Evolutionary conservation across 1,140 invertebrate genomes (phyloP).

Genomic region (Procambarus virginalis): DNA sequence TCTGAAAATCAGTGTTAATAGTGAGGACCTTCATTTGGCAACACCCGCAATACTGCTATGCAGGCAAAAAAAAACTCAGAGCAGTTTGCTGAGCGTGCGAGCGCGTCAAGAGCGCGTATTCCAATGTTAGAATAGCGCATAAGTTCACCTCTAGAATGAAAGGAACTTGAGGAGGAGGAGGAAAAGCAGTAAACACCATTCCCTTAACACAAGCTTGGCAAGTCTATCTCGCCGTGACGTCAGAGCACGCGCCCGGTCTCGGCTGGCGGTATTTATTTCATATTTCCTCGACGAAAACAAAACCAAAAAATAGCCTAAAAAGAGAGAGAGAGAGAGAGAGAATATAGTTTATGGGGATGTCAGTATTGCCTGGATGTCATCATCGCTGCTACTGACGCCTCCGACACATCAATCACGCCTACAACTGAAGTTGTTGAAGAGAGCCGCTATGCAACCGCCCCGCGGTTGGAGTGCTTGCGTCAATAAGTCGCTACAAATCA

Average conservation of each 20-base stretch:
- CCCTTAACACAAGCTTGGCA: background rate
- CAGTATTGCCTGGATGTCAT: background rate
- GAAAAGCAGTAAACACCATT: background rate
- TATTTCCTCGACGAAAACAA: background rate
- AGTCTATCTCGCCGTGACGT: background rate
- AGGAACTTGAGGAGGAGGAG: background rate
- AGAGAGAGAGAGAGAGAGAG: background rate
- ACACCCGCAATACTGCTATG: background rate
- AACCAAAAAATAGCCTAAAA: background rate
- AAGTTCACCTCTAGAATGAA: background rate
- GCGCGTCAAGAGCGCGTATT: background rate
- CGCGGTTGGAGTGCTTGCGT: background rate
- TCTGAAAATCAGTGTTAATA: background rate
- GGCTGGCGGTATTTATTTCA: background rate
- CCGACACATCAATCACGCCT: too few species aligned
- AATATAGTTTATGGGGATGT: background rate
- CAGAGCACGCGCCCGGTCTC: background rate
- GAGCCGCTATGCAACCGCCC: too few species aligned
- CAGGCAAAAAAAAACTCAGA: too few species aligned
- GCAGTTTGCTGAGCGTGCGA: background rate
- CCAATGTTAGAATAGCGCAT: background rate
- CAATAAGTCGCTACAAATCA: conserved; percentile 2
- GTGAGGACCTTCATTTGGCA: background rate
- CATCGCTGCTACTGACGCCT: background rate
- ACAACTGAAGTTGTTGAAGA: background rate